Conservation (phyloP, 2,797 vertebrate species). For the Microctenopoma stevenorrisi region DNA sequence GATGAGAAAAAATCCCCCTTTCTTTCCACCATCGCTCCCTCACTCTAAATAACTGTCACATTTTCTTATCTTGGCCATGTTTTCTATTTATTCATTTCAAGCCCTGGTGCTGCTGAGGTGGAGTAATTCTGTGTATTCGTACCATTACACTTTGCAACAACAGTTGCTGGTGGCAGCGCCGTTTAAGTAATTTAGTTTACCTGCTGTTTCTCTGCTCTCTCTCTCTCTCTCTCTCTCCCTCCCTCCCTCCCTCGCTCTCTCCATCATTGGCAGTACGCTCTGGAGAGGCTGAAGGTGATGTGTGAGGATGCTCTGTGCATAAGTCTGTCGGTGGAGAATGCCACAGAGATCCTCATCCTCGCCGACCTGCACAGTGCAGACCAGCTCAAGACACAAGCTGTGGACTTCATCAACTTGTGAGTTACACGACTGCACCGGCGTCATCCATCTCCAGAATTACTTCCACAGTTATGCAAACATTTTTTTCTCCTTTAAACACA, state of each 20-base stretch:
- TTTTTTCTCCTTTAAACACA: background rate
- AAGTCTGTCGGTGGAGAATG: slow-evolving; percentile 91
- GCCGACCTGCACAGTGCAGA: slow-evolving; percentile 93
- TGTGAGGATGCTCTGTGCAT: slow-evolving; percentile 93
- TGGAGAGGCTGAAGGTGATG: slow-evolving; percentile 96
- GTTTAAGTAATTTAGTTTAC: slow-evolving; percentile 64
- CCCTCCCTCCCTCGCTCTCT: slow-evolving; percentile 5
- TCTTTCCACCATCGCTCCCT: slow-evolving; percentile 16
- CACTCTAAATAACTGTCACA: slow-evolving; percentile 48
- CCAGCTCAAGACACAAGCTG: slow-evolving; percentile 92
- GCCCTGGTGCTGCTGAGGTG: slow-evolving; percentile 5
- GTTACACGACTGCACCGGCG: slow-evolving; percentile 77
- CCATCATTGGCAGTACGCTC: slow-evolving; percentile 78
- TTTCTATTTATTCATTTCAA: slow-evolving; percentile 34
- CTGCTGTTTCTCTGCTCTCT: slow-evolving; percentile 36
- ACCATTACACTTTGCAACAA: slow-evolving; percentile 52
- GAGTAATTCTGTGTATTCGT: slow-evolving; percentile 54
- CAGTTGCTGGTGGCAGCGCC: slow-evolving; percentile 53
- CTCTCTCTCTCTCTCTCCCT: background rate
- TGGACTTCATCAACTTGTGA: slow-evolving; percentile 97
- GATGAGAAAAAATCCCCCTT: background rate
- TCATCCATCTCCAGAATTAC: slow-evolving; percentile 43
- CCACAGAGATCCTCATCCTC: slow-evolving; percentile 91
- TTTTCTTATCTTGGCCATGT: slow-evolving; percentile 19
- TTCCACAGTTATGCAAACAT: slow-evolving; percentile 23